Conservation (phyloP, 2,797 vertebrate species). For the Apodemus agrarius region DNA sequence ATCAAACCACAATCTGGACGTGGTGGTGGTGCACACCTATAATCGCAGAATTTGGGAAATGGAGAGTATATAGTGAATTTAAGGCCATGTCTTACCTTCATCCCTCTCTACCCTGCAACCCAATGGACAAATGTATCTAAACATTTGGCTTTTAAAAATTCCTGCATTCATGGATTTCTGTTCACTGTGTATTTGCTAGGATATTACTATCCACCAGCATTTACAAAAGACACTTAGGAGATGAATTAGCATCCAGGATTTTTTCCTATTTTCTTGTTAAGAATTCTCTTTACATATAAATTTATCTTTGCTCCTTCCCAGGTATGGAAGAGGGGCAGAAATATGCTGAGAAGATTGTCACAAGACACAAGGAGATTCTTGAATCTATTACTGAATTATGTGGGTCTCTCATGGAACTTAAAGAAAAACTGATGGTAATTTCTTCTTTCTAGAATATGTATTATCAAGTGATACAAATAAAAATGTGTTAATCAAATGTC, state of each 20-base stretch:
- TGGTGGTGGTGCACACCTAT: not conserved
- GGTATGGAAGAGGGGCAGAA: conserved; percentile 93
- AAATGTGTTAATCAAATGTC: conserved; percentile 65
- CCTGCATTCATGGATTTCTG: conserved; percentile 20
- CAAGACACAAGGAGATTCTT: conserved; percentile 92
- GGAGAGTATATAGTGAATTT: not conserved
- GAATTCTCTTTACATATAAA: conserved; percentile 34
- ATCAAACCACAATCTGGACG: not conserved
- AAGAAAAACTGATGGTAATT: conserved; percentile 91
- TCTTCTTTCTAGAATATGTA: conserved; percentile 56
- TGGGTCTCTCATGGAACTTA: conserved; percentile 90
- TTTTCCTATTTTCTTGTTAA: not conserved
- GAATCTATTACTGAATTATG: conserved; percentile 92
- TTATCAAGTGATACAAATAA: conserved; percentile 42
- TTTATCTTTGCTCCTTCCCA: conserved; percentile 77
- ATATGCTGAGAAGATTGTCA: conserved; percentile 90
- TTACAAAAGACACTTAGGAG: not conserved
- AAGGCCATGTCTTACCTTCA: not conserved
- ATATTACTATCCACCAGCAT: not conserved
- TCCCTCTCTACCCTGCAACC: too few species aligned
- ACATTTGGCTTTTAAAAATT: not conserved
- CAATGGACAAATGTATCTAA: not conserved
- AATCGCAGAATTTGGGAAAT: not conserved
- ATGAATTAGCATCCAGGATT: not conserved
- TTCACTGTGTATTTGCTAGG: not conserved